A percentile compares a stretch with the other conserved stretches of the same genome.
Conservation (phyloP, 1,140 invertebrate genomes). For the Zaprionus vittiger region DNA sequence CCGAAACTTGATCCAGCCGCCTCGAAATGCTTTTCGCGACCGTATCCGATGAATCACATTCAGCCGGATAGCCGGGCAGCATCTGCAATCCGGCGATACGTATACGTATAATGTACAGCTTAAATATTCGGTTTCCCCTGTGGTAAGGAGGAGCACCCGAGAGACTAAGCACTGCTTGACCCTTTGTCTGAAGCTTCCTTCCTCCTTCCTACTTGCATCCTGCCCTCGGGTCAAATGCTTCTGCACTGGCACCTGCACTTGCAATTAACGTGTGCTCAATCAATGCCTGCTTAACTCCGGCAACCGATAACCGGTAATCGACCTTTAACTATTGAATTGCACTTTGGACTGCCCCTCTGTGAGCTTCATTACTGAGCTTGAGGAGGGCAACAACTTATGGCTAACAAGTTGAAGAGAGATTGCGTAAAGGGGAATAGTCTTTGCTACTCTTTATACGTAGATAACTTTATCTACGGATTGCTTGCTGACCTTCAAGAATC, state of each 20-base stretch:
- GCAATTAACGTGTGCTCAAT: conserved; percentile 16
- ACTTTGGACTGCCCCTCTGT: neutral
- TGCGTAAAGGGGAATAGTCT: no score
- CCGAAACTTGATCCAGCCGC: conserved; percentile 13
- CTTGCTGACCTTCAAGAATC: no score
- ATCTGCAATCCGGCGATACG: neutral
- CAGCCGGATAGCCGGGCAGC: neutral
- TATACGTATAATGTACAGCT: neutral
- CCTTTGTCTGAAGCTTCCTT: conserved; percentile 1
- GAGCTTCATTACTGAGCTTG: neutral
- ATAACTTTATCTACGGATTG: no score
- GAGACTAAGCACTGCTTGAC: conserved; percentile 5
- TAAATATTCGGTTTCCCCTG: neutral
- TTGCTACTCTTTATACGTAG: no score
- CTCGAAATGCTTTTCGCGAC: neutral
- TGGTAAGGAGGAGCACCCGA: no score
- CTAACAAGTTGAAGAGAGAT: neutral
- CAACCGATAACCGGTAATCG: conserved; percentile 10
- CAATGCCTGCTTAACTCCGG: conserved; percentile 13
- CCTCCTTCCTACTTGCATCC: neutral
- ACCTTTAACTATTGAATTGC: conserved; percentile 19
- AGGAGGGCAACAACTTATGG: neutral
- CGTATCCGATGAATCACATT: neutral
- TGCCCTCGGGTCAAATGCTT: neutral
- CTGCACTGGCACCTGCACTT: neutral